Conservation (phyloP, 2,888 invertebrate species). For the Pelosia muscerda region DNA sequence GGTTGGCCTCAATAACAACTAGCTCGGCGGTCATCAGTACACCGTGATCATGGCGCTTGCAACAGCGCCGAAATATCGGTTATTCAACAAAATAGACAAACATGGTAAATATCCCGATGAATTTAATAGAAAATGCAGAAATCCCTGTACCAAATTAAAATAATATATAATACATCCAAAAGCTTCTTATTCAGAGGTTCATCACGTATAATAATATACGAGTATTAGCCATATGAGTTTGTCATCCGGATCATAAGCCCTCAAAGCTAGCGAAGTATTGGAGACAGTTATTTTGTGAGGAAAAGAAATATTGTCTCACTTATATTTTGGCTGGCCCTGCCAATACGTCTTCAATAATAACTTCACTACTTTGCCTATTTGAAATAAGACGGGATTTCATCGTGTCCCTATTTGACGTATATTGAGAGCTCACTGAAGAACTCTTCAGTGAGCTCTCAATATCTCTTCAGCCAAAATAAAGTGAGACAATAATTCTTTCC, state of each 20-base stretch:
- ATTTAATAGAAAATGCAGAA: not conserved
- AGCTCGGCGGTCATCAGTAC: too few relatives aligned
- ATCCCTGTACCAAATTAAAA: not conserved
- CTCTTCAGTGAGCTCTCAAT: too few relatives aligned
- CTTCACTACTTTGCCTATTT: not conserved
- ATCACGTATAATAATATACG: not conserved
- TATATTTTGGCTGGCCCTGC: not conserved
- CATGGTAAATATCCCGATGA: too few relatives aligned
- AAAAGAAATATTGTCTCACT: not conserved
- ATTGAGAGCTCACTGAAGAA: too few relatives aligned
- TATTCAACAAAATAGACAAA: too few relatives aligned
- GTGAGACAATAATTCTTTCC: too few relatives aligned
- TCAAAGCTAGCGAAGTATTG: not conserved
- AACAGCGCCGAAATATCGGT: too few relatives aligned
- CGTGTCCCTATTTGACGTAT: not conserved
- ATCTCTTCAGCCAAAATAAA: too few relatives aligned
- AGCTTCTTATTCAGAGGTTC: not conserved
- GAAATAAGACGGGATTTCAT: not conserved
- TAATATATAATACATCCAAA: not conserved
- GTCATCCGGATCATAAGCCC: not conserved
- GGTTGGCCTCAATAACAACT: too few relatives aligned
- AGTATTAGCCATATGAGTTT: not conserved
- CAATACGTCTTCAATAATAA: not conserved
- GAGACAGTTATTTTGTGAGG: not conserved
- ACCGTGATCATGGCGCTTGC: too few relatives aligned